phyloP scores from a whole-genome alignment of 2,888 invertebrate species.

The Antheraea yamamai region DNA sequence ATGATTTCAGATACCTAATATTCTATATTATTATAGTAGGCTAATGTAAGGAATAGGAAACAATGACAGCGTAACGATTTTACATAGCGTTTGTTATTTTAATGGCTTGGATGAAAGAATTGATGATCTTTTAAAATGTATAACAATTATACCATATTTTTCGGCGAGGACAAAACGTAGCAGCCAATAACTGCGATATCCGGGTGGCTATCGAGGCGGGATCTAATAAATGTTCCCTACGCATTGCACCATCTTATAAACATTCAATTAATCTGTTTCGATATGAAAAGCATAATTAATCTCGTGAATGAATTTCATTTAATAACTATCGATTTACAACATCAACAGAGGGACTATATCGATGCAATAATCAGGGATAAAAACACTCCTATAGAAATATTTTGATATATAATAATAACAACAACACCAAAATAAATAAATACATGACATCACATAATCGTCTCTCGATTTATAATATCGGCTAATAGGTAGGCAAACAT shows the following conservation, averaged over 20 bases:
- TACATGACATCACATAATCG: constrained; percentile 67
- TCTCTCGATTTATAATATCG: constrained; percentile 58
- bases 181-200: constrained; percentile 66
- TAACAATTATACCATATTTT: constrained; percentile 57
- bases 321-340: constrained; percentile 74
- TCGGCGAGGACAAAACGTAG: constrained; percentile 64
- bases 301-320: constrained; percentile 59
- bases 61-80: constrained; percentile 53
- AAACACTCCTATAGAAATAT: constrained; percentile 72
- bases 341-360: constrained; percentile 77
- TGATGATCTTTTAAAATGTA: constrained; percentile 26
- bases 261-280: constrained; percentile 48
- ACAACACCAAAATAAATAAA: constrained; percentile 77
- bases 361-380: constrained; percentile 75
- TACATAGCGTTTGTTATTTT: constrained; percentile 53
- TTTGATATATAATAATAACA: constrained; percentile 61
- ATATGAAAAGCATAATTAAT: constrained; percentile 60
- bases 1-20: constrained; percentile 51
- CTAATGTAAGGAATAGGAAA: constrained; percentile 57
- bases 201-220: constrained; percentile 75
- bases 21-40: constrained; percentile 41
- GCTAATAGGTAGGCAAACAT: constrained; percentile 79
- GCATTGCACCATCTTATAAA: constrained; percentile 57
- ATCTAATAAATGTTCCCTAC: constrained; percentile 75
- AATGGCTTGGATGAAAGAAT: constrained; percentile 48